Conservation (phyloP, 2,113 vertebrate genomes). For the Tenebrosternarchus preto region DNA sequence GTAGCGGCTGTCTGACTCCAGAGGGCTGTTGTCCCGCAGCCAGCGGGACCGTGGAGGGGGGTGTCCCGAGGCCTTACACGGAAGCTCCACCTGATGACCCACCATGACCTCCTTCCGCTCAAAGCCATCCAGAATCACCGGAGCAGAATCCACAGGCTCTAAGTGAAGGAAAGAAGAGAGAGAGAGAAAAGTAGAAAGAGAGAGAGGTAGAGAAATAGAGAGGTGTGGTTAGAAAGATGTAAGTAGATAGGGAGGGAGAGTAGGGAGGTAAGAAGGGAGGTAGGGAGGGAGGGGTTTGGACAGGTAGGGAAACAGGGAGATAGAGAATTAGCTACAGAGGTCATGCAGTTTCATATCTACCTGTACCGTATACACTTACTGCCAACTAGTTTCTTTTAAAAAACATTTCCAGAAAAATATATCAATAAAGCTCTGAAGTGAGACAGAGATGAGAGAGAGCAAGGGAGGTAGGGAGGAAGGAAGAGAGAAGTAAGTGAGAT, state of each 20-base stretch:
- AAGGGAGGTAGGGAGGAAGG: no score
- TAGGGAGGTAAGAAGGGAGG: no score
- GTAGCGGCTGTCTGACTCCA: constrained; percentile 94
- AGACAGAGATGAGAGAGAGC: no score
- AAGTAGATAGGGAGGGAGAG: background rate
- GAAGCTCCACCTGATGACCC: constrained; percentile 90
- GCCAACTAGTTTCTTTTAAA: no score
- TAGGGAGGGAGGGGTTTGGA: no score
- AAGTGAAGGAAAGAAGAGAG: constrained; percentile 33
- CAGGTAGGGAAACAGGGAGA: constrained; percentile 32
- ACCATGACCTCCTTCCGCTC: constrained; percentile 93
- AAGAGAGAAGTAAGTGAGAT: no score
- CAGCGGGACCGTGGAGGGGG: constrained; percentile 94
- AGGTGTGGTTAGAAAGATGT: background rate
- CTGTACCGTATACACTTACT: no score
- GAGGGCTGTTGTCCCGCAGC: constrained; percentile 94
- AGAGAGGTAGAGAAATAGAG: background rate
- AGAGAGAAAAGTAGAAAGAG: background rate
- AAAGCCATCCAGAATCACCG: constrained; percentile 94
- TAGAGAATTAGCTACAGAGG: background rate
- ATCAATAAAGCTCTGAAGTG: no score
- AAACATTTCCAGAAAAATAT: no score
- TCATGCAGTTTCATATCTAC: no score
- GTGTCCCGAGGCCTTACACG: constrained; percentile 96
- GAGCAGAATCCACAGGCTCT: constrained; percentile 96